Percentiles rank a stretch among this genome's conserved stretches.
These are phyloP conservation scores for Anastrepha ludens DNA, from an alignment of 1,140 invertebrate species.

Conservation along the genomic window DNA sequence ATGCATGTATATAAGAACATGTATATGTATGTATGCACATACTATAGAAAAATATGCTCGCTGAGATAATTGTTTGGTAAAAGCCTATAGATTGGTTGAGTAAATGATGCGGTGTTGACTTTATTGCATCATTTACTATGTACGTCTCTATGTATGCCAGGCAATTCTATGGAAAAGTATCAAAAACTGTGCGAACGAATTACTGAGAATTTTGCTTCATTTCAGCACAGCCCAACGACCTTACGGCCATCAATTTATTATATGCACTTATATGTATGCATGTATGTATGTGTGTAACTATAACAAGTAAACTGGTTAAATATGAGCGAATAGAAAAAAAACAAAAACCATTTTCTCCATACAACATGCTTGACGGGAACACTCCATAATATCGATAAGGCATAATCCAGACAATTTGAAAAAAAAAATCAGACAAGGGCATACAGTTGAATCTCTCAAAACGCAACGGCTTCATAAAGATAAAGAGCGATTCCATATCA, in stretches of 20 bases:
- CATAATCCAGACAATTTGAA: no score
- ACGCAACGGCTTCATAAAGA: no score
- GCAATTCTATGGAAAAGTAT: background rate
- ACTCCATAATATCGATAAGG: no score
- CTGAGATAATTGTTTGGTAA: background rate
- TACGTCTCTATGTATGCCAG: background rate
- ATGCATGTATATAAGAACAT: background rate
- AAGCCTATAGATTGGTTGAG: background rate
- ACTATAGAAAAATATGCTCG: background rate
- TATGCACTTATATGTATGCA: background rate
- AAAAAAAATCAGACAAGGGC: no score
- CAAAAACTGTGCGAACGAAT: background rate
- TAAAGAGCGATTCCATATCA: no score
- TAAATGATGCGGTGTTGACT: background rate
- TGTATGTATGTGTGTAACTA: background rate
- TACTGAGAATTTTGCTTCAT: background rate
- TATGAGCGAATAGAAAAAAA: no score
- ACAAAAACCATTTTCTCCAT: no score
- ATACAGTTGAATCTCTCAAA: no score
- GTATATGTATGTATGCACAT: background rate
- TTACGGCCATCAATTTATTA: background rate
- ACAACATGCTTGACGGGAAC: no score
- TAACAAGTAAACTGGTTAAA: background rate
- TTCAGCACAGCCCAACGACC: background rate
- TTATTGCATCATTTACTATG: constrained; percentile 7